A percentile compares a stretch with the other conserved stretches of the same genome.
Conservation (phyloP, 2,797 vertebrate species). For the Pseudochirops corinnae region DNA sequence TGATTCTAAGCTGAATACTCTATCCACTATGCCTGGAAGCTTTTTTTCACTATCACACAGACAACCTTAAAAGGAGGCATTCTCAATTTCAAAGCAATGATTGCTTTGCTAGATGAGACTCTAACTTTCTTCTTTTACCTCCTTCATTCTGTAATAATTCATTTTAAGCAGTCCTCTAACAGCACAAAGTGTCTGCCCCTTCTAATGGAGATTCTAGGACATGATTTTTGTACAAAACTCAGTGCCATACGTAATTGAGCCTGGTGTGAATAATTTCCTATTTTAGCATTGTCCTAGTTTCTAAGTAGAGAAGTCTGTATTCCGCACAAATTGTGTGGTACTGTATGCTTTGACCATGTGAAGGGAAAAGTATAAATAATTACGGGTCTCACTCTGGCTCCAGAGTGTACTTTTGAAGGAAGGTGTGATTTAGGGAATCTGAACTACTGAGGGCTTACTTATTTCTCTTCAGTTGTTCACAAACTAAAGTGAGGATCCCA, state of each 20-base stretch:
- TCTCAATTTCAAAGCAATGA: not conserved
- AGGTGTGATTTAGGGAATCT: not conserved
- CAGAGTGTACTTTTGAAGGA: not conserved
- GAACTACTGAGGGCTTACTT: not conserved
- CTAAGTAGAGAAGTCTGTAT: not conserved
- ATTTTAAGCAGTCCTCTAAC: not conserved
- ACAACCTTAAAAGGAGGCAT: not conserved
- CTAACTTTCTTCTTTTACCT: not conserved
- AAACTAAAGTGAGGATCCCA: not conserved
- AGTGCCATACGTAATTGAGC: not conserved
- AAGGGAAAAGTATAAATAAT: not conserved
- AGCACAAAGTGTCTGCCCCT: not conserved
- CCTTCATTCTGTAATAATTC: not conserved
- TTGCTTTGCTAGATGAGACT: not conserved
- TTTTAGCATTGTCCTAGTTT: constrained; percentile 2
- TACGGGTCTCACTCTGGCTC: not conserved
- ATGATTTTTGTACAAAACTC: not conserved
- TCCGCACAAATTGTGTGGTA: not conserved
- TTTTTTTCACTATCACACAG: not conserved
- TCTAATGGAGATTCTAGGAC: not conserved
- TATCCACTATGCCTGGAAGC: not conserved
- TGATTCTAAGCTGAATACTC: not conserved
- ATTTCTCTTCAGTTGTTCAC: not conserved
- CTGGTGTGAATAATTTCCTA: not conserved
- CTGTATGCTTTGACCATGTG: not conserved